These are phyloP conservation scores for Pammene aurita DNA, from an alignment of 2,888 invertebrate species.

Conservation along the genomic window DNA sequence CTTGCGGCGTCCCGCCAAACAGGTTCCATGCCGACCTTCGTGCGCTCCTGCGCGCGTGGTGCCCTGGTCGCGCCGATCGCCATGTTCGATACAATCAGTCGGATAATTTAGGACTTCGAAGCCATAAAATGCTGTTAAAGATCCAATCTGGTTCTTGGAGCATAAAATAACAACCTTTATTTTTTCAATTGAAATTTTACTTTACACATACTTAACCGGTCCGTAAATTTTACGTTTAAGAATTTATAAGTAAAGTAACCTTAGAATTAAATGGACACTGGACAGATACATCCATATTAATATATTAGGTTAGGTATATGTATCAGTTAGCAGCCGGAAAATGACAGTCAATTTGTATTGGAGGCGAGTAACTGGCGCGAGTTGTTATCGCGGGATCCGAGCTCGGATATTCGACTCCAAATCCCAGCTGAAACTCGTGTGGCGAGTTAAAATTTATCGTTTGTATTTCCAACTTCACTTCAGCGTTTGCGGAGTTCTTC, in stretches of 20 bases:
- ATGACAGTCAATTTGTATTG: conserved; percentile 68
- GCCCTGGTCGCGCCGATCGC: conserved; percentile 71
- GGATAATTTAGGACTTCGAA: conserved; percentile 51
- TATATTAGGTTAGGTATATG: conserved; percentile 27
- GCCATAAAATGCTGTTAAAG: background rate
- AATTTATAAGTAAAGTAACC: no score
- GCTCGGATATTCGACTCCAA: conserved; percentile 46
- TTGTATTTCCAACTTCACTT: conserved; percentile 40
- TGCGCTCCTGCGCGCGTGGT: conserved; percentile 63
- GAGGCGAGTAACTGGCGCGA: conserved; percentile 57
- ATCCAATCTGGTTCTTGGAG: background rate
- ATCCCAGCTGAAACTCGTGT: conserved; percentile 41
- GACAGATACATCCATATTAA: conserved; percentile 4
- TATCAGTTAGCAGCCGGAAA: conserved; percentile 35
- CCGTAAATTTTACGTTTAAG: background rate
- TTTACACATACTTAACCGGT: background rate
- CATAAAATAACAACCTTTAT: background rate
- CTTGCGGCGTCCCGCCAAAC: conserved; percentile 78
- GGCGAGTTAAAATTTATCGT: conserved; percentile 41
- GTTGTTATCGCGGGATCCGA: conserved; percentile 61
- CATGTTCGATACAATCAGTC: conserved; percentile 70
- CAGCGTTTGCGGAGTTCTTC: conserved; percentile 37
- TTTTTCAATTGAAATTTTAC: conserved; percentile 1
- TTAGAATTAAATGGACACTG: no score
- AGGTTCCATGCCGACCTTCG: conserved; percentile 78